Evolutionary conservation across 2,888 invertebrate species (phyloP), one percentile per base, ranked within the genome.

Genomic region (Caenorhabditis sulstoni): DNA sequence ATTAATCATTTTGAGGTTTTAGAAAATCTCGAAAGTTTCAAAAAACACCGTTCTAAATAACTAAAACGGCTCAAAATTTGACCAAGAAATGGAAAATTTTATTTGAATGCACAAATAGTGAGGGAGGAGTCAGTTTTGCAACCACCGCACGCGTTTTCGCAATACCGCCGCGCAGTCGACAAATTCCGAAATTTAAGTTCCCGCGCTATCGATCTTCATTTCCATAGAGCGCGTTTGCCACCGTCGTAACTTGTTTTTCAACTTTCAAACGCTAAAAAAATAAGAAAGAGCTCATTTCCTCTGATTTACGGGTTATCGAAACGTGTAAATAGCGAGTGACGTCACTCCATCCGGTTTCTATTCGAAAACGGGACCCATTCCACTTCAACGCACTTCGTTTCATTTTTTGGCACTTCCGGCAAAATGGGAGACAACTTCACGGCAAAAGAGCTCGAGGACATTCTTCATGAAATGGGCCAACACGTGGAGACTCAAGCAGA

Each of bases 381-480:
- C 59, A 52, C 61, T 55, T 62, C 53, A 23, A 12, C 44, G 53
- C 20, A 22, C 23, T 44, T 52, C 41, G 29, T 29, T 22, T 18
- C 45, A 3, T 64, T 23, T 50, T 50, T 23, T 18, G 20, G 8
- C 23, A 29, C 16, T 7, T 3, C 7, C 29, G 12, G 20, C 44
- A 59, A 52, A 68, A 78, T 78, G 78, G 58, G 16, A 22, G 50
- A 44, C 12, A 55, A 49, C n/a, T 62, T 53, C 39, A 73, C 52
- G 1, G 79, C 73, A 44, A 55, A 58, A 23, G 79, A 79, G n/a
- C 62, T 79, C 12, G 62, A 79, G 23, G 67, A 73, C n/a, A 64
- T 79, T 59, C 35, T 73, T 3, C 20, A 62, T 11, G 57, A 68
- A 47, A 79, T 79, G 79, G 79, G 79, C 12, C 62, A 61, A 7